phyloP scores from a whole-genome alignment of 53 echinoderm and acorn worm species.

The Luidia sarsii region DNA sequence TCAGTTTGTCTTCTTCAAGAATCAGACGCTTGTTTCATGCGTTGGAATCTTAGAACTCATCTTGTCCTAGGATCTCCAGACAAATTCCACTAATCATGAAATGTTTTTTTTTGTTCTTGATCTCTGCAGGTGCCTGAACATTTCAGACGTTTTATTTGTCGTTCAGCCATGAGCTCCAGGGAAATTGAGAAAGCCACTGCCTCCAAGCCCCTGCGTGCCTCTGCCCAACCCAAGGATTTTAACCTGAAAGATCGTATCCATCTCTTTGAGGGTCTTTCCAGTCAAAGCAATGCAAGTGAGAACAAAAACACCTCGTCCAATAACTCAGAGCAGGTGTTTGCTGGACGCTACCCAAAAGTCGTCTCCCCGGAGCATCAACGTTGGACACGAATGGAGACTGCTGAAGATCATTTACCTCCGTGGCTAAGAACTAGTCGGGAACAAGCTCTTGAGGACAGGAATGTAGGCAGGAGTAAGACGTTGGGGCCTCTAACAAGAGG shows the following conservation, averaged over 20 bases:
- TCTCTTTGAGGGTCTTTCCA: conserved; percentile 51
- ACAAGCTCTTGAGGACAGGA: background rate
- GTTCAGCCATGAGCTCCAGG: background rate
- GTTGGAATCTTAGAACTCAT: too few species aligned
- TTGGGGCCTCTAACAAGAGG: background rate
- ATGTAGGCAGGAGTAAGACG: conserved; percentile 2
- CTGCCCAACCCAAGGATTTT: conserved; percentile 38
- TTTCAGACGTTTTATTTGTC: background rate
- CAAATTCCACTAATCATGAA: too few species aligned
- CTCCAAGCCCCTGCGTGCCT: too few species aligned
- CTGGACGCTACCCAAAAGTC: conserved; percentile 55
- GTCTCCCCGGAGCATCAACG: conserved; percentile 66
- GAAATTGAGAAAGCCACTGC: too few species aligned
- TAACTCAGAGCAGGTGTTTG: conserved; percentile 36
- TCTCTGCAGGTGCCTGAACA: conserved; percentile 1
- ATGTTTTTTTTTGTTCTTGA: too few species aligned
- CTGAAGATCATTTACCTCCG: background rate
- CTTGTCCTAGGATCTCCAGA: too few species aligned
- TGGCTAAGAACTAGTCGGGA: background rate
- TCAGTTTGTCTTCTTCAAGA: too few species aligned
- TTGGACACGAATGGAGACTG: conserved; percentile 61
- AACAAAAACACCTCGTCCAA: conserved; percentile 44
- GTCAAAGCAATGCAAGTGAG: background rate
- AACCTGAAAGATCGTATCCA: conserved; percentile 62
- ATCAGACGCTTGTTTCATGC: too few species aligned